phyloP scores from a whole-genome alignment of 2,113 vertebrate genomes.

The Eurystomus gularis region DNA sequence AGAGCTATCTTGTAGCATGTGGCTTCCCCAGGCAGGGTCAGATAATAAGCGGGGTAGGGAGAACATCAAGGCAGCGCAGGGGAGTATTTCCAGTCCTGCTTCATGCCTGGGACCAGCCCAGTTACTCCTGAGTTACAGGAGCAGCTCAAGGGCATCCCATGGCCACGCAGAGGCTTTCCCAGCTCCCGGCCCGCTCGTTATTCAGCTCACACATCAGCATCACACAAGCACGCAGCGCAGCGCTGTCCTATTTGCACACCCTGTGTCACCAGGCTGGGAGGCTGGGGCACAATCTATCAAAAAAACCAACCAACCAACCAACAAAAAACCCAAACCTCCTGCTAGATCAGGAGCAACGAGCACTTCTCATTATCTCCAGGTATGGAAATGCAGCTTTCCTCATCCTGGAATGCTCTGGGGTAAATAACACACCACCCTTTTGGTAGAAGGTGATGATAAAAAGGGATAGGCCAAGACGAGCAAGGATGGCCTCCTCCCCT shows the following conservation, averaged over 20 bases:
- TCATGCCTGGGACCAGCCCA: neutral
- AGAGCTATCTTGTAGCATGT: neutral
- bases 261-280: neutral
- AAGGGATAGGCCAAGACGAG: neutral
- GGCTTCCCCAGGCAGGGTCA: neutral
- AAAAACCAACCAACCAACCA: neutral
- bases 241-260: too few relatives aligned
- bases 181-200: neutral
- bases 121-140: neutral
- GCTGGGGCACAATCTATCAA: neutral
- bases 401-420: neutral
- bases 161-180: neutral
- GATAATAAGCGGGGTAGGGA: neutral
- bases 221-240: fast-evolving
- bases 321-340: neutral
- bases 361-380: neutral
- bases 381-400: neutral
- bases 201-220: neutral
- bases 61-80: neutral
- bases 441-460: neutral
- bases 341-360: neutral
- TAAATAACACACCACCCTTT: neutral
- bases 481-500: neutral
- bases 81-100: neutral
- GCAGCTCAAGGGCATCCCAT: neutral